These are phyloP conservation scores for Enteromius radiatus DNA, from an alignment of 2,797 vertebrate species.

Conservation along the genomic window DNA sequence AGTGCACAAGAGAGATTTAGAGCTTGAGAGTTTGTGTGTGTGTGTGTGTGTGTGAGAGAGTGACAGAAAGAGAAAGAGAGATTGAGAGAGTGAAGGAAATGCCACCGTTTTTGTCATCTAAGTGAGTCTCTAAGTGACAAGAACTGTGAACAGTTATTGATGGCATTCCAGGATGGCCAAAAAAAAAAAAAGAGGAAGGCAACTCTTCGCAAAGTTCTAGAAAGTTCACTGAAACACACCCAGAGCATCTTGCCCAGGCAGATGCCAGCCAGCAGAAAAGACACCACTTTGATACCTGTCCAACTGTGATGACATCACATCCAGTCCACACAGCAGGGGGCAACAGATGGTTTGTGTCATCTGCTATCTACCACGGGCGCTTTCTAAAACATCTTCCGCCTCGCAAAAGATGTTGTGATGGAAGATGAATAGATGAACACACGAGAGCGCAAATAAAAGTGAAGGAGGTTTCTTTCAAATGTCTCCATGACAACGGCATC, in stretches of 20 bases:
- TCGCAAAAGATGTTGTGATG: background rate
- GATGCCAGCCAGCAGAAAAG: conserved; percentile 55
- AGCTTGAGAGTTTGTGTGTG: background rate
- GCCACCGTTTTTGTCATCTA: conserved; percentile 13
- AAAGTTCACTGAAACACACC: conserved; percentile 38
- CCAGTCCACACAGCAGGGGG: conserved; percentile 47
- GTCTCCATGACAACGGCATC: conserved; percentile 1
- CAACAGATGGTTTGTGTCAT: conserved; percentile 57
- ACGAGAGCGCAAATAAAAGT: background rate
- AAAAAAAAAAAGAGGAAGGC: background rate
- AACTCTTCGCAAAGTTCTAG: conserved; percentile 42
- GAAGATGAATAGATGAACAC: conserved; percentile 29
- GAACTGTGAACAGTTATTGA: background rate
- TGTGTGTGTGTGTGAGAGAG: background rate
- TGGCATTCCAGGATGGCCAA: background rate
- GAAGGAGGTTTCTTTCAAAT: background rate
- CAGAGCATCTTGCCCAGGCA: conserved; percentile 44
- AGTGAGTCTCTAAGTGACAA: conserved; percentile 15
- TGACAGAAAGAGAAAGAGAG: background rate
- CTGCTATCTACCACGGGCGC: conserved; percentile 32
- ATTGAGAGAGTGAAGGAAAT: background rate
- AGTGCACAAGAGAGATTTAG: conserved; percentile 20
- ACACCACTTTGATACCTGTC: conserved; percentile 50
- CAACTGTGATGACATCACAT: conserved; percentile 53
- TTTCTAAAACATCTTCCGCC: conserved; percentile 37